Conservation (phyloP, 2,797 vertebrate genomes). For the Pristis pectinata region DNA sequence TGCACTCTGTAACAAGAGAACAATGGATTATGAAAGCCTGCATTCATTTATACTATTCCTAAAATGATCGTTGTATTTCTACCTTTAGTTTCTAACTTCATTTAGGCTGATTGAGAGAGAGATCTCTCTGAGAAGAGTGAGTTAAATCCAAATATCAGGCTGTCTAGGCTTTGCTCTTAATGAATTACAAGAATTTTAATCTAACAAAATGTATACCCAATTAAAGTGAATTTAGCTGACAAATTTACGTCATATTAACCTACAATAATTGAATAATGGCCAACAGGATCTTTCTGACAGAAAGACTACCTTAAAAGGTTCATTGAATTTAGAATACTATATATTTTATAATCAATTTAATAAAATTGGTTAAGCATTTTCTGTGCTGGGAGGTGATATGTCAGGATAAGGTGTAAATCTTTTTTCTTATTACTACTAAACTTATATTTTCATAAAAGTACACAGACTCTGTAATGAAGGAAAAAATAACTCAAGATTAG, state of each 20-base stretch:
- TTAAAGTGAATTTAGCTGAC: background rate
- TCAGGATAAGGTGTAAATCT: background rate
- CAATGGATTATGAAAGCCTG: background rate
- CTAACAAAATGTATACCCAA: background rate
- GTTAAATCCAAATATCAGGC: background rate
- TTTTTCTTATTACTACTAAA: background rate
- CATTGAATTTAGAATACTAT: background rate
- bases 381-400: background rate
- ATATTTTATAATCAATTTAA: background rate
- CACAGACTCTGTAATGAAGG: background rate
- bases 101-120: background rate
- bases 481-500: background rate
- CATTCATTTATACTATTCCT: background rate
- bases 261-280: background rate
- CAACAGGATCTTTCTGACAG: background rate
- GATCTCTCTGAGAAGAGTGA: background rate
- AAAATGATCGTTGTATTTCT: background rate
- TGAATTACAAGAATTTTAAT: background rate
- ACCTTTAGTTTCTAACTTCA: background rate
- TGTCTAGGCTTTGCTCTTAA: background rate
- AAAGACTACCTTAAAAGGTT: background rate
- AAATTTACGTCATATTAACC: background rate
- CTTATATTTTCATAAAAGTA: background rate
- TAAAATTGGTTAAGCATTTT: background rate
- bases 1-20: background rate